A percentile compares a stretch with the other conserved stretches of the same genome.
Conservation (phyloP, 2,888 invertebrate species). For the Andrena dorsata region DNA sequence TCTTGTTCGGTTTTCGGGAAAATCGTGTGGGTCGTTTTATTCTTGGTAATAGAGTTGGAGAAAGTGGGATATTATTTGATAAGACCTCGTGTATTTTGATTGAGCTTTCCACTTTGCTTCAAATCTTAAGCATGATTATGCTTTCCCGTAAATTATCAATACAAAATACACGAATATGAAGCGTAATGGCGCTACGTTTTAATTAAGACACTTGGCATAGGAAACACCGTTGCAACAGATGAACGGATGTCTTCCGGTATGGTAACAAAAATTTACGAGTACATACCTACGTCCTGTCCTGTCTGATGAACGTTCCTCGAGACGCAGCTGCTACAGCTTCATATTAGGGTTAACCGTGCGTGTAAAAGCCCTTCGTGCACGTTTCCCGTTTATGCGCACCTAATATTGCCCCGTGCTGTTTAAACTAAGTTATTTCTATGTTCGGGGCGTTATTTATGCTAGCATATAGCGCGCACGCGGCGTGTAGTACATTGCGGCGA, state of each 20-base stretch:
- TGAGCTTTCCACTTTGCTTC: too few relatives aligned
- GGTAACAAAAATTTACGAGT: slow-evolving; percentile 4
- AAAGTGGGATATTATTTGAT: neutral
- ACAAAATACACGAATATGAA: neutral
- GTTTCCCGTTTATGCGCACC: slow-evolving; percentile 28
- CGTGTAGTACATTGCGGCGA: neutral
- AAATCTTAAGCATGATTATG: too few relatives aligned
- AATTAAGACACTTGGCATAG: neutral
- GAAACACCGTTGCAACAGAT: neutral
- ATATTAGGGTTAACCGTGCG: slow-evolving; percentile 52
- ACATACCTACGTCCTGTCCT: slow-evolving; percentile 1
- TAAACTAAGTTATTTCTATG: slow-evolving; percentile 40
- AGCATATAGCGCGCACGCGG: slow-evolving; percentile 14
- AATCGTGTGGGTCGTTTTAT: neutral
- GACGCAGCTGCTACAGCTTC: slow-evolving; percentile 55
- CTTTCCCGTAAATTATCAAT: too few relatives aligned
- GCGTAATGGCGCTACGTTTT: neutral
- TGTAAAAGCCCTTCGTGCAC: slow-evolving; percentile 56
- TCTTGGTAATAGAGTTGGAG: neutral
- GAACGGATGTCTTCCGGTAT: slow-evolving; percentile 8
- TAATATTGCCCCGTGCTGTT: neutral
- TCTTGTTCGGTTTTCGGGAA: neutral
- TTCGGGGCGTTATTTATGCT: slow-evolving; percentile 25
- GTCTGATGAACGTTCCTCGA: slow-evolving; percentile 39
- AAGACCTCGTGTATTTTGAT: neutral